A percentile compares a stretch with the other conserved stretches of the same genome.
These are phyloP conservation scores for Drepana falcataria DNA, from an alignment of 2,888 invertebrate genomes.

Conservation along the genomic window DNA sequence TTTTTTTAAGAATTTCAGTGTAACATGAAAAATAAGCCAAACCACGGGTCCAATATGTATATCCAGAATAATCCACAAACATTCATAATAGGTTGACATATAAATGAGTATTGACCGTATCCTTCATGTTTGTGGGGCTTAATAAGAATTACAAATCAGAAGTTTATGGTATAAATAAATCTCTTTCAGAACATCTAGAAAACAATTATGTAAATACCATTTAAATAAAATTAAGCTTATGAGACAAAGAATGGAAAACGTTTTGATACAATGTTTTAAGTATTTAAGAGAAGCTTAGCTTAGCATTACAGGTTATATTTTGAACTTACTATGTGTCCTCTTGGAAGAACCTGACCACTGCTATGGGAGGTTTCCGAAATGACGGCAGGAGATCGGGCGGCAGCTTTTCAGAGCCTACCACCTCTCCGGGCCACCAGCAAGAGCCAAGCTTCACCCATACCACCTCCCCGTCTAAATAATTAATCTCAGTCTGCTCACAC, in stretches of 20 bases:
- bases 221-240: background rate
- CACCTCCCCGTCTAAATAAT: constrained; percentile 85
- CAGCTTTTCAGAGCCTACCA: constrained; percentile 80
- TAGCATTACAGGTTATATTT: constrained; percentile 15
- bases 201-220: constrained; percentile 34
- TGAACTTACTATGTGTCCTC: constrained; percentile 88
- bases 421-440: constrained; percentile 93
- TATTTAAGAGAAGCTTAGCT: background rate
- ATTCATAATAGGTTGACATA: background rate
- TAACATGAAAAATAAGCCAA: too few relatives aligned
- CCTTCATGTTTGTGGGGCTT: constrained; percentile 6
- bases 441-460: constrained; percentile 91
- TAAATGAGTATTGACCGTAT: constrained; percentile 11
- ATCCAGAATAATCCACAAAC: background rate
- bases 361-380: constrained; percentile 85
- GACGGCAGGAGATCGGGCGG: constrained; percentile 83
- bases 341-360: constrained; percentile 90
- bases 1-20: too few relatives aligned
- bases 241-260: background rate
- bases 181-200: background rate
- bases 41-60: too few relatives aligned
- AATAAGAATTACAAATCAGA: background rate
- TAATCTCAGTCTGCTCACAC: constrained; percentile 84
- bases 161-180: background rate
- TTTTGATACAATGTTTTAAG: background rate